phyloP scores from a whole-genome alignment of 2,113 vertebrate species.

The Callorhinus ursinus region DNA sequence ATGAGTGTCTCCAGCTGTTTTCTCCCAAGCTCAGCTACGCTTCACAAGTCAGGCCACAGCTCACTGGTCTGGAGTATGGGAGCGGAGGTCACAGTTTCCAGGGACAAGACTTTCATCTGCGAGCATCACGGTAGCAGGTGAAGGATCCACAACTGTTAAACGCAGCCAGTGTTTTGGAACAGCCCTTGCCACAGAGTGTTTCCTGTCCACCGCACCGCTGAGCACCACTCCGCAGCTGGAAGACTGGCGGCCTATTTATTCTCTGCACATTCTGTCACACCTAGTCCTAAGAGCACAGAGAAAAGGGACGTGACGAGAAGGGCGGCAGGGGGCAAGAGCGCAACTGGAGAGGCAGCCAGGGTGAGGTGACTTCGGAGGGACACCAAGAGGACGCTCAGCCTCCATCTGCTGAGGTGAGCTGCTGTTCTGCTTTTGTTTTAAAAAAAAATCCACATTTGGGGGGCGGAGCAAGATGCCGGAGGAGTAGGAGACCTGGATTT shows the following conservation, averaged over 20 bases:
- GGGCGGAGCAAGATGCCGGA: no score
- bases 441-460: no score
- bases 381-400: not conserved
- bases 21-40: not conserved
- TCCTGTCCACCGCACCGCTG: rapidly evolving
- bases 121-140: not conserved
- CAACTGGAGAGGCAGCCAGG: not conserved
- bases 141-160: not conserved
- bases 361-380: not conserved
- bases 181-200: not conserved
- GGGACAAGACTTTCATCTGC: not conserved
- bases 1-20: not conserved
- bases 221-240: not conserved
- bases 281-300: not conserved
- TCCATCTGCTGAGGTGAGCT: not conserved
- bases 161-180: not conserved
- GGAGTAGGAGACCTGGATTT: no score
- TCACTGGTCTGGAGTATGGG: not conserved
- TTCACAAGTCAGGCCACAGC: not conserved
- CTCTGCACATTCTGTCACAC: not conserved
- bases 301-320: not conserved
- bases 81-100: not conserved
- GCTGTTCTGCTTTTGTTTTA: not conserved
- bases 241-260: not conserved
- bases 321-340: not conserved